Evolutionary conservation across 2,888 invertebrate species (phyloP).

Genomic region (Dryadula phaetusa): DNA sequence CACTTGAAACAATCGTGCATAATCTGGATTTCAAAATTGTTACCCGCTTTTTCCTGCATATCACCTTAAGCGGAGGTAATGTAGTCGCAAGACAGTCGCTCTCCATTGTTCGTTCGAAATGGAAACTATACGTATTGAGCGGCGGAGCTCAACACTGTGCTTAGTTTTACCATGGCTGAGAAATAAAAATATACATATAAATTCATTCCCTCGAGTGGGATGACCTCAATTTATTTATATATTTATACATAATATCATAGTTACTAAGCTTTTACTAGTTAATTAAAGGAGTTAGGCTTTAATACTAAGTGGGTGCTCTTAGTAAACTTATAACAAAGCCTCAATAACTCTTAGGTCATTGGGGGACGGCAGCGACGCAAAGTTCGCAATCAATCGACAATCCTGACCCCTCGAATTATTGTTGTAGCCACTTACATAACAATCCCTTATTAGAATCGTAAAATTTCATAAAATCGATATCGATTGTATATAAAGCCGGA

Average conservation of each 20-base stretch:
- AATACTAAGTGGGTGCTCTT: slow-evolving; percentile 6
- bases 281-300: slow-evolving; percentile 21
- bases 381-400: slow-evolving; percentile 24
- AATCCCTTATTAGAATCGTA: slow-evolving; percentile 19
- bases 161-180: too few relatives aligned
- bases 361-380: slow-evolving; percentile 15
- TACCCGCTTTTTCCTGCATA: too few relatives aligned
- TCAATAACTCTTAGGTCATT: slow-evolving; percentile 18
- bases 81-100: too few relatives aligned
- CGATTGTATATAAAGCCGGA: not conserved
- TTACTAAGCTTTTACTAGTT: slow-evolving; percentile 10
- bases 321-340: slow-evolving; percentile 17
- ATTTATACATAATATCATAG: too few relatives aligned
- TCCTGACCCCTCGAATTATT: slow-evolving; percentile 20
- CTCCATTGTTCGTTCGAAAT: too few relatives aligned
- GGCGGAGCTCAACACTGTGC: too few relatives aligned
- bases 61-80: too few relatives aligned
- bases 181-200: too few relatives aligned
- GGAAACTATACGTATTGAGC: too few relatives aligned
- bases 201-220: too few relatives aligned
- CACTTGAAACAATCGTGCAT: not conserved
- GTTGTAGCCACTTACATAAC: slow-evolving; percentile 21
- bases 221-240: too few relatives aligned
- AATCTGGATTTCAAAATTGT: too few relatives aligned
- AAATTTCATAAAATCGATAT: slow-evolving; percentile 16